These are phyloP conservation scores for Ophthalmolycus amberensis DNA, from an alignment of 2,113 vertebrate species.

Conservation along the genomic window DNA sequence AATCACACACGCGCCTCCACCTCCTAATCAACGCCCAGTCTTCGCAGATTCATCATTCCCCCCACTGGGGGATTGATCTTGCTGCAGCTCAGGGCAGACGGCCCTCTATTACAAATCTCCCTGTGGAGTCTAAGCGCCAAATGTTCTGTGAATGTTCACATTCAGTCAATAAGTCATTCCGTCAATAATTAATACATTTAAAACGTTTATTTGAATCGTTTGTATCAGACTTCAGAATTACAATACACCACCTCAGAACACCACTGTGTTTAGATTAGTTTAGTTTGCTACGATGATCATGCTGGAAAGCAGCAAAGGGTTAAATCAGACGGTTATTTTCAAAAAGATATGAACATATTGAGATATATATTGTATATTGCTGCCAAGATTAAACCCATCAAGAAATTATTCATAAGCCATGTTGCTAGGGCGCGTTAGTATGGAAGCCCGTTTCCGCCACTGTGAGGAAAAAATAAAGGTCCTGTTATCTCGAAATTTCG, in stretches of 20 bases:
- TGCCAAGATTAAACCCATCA: neutral
- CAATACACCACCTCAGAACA: no score
- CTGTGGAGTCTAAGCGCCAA: neutral
- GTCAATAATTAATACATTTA: neutral
- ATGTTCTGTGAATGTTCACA: slow-evolving; percentile 1
- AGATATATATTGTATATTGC: neutral
- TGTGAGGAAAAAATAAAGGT: no score
- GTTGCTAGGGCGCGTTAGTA: neutral
- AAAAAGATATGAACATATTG: no score
- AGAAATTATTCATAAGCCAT: neutral
- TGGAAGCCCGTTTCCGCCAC: no score
- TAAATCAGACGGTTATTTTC: no score
- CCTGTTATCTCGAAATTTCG: no score
- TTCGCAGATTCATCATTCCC: neutral
- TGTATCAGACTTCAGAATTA: neutral
- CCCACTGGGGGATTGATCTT: neutral
- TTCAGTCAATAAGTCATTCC: neutral
- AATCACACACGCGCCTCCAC: neutral
- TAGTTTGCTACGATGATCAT: no score
- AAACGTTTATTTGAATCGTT: neutral
- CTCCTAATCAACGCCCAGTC: neutral
- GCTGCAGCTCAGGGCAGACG: neutral
- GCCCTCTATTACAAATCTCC: neutral
- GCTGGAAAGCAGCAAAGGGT: no score
- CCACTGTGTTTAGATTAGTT: no score